Base-by-base conservation (phyloP, 2,888 invertebrate species). In the Rhamnusium bicolor region DNA sequence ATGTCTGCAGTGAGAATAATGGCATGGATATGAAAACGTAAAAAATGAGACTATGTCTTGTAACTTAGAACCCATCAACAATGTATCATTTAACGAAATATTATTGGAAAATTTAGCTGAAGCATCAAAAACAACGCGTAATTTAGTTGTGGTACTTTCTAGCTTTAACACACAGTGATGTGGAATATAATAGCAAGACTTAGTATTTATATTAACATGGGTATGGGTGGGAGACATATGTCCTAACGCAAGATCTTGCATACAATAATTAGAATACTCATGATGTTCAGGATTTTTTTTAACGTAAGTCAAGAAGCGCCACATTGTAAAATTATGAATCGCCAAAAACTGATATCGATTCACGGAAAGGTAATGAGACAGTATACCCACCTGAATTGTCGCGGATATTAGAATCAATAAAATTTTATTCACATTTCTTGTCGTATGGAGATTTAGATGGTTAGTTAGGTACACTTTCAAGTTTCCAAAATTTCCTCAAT, bases 101-200 rank as follows among this genome's bases (percentile, higher is more conserved):
- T 74, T 74, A 16, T 19, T 54, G 32, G 67, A 18, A 21, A 75
- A 67, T 16, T 54, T 56, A 1, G 73, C 58, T 1, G 81, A 81
- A 5, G 73, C 77, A 69, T 81, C 72, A 61, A 80, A 82, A 0
- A 82, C 79, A 8, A 79, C 78, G 0, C 79, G 67, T 6, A 79
- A 18, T 27, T 77, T 77, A 0, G 78, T 80, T 7, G 79, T 79
- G 29, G 56, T 47, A 51, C 77, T 78, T 2, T 69, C 53, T 14
- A 75, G 63, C 29, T 78, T 77, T 0, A 76, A 8, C 3, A 82
- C 79, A 14, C 72, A 61, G 24, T 80, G 78, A 71, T 82, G 81
- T 7, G 81, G 79, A 2, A 81, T 60, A 29, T 76, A 80, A 46
- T 75, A 79, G n/a, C n/a, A n/a, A n/a, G n/a, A n/a, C n/a, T n/a